These are phyloP conservation scores for Eristalinus aeneus DNA, from an alignment of 2,888 invertebrate genomes.

Conservation along the genomic window DNA sequence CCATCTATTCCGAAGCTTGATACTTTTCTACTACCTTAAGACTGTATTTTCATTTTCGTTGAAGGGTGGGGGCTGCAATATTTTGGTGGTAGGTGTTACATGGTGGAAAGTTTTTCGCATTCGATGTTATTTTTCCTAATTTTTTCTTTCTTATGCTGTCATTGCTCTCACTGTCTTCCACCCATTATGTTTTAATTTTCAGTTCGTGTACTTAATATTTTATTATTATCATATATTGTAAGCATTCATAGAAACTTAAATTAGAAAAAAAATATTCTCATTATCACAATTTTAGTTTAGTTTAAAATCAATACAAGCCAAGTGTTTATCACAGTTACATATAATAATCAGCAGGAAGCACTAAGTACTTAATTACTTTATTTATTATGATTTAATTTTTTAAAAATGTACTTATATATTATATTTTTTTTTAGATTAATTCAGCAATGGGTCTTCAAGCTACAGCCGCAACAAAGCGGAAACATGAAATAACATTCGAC, in stretches of 20 bases:
- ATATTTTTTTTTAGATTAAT: slow-evolving; percentile 78
- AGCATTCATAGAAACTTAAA: too few relatives aligned
- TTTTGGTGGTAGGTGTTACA: slow-evolving; percentile 26
- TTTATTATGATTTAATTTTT: slow-evolving; percentile 64
- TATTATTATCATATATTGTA: background rate
- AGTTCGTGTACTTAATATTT: slow-evolving; percentile 46
- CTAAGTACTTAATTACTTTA: too few relatives aligned
- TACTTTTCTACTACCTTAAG: slow-evolving; percentile 29
- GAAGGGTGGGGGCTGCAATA: slow-evolving; percentile 39
- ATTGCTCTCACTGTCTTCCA: slow-evolving; percentile 30
- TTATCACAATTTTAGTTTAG: too few relatives aligned
- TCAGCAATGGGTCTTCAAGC: slow-evolving; percentile 90
- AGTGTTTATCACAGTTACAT: too few relatives aligned
- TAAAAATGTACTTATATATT: slow-evolving; percentile 26
- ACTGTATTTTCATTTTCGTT: slow-evolving; percentile 74
- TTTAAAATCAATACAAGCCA: too few relatives aligned
- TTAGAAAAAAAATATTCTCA: too few relatives aligned
- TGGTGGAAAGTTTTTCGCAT: slow-evolving; percentile 43
- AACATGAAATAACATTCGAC: slow-evolving; percentile 82
- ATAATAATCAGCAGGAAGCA: too few relatives aligned
- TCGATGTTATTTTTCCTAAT: slow-evolving; percentile 49
- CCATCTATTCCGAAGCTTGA: slow-evolving; percentile 32
- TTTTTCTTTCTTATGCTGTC: slow-evolving; percentile 31
- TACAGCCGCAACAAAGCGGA: slow-evolving; percentile 85
- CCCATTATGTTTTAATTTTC: slow-evolving; percentile 68